Conservation (phyloP, 2,888 invertebrate species). For the Apamea sordens region DNA sequence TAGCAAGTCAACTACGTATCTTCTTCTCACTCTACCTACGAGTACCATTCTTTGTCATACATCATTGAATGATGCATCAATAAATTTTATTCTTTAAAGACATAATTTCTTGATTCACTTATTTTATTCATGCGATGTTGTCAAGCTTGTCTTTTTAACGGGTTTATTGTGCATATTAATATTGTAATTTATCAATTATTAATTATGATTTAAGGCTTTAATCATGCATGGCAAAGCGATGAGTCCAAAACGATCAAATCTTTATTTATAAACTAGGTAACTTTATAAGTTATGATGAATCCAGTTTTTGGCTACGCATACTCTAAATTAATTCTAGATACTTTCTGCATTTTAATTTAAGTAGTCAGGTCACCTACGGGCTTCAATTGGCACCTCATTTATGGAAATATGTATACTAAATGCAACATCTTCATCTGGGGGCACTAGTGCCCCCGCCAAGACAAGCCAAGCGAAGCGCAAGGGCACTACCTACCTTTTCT, state of each 20-base stretch:
- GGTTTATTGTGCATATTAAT: constrained; percentile 40
- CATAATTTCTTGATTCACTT: constrained; percentile 32
- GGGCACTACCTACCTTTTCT: too few relatives aligned
- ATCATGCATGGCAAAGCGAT: constrained; percentile 6
- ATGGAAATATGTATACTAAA: constrained; percentile 14
- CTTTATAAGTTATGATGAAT: constrained; percentile 2
- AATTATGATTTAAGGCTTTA: constrained; percentile 42
- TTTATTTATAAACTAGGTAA: constrained; percentile 9
- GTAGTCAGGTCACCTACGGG: background rate
- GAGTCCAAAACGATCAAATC: constrained; percentile 5
- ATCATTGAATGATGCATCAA: constrained; percentile 1
- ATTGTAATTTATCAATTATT: constrained; percentile 39
- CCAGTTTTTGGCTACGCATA: background rate
- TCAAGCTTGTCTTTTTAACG: constrained; percentile 50
- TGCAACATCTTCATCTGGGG: background rate
- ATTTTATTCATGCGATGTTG: constrained; percentile 44
- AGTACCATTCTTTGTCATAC: background rate
- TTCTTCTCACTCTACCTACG: background rate
- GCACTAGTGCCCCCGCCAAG: too few relatives aligned
- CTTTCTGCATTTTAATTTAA: background rate
- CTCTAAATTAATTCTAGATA: background rate
- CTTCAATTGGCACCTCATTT: constrained; percentile 17
- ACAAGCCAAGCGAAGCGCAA: too few relatives aligned
- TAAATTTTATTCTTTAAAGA: constrained; percentile 5
- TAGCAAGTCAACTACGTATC: background rate